These are phyloP conservation scores for Mongoloraphidia duomilia DNA, from an alignment of 2,888 invertebrate species.

Conservation along the genomic window DNA sequence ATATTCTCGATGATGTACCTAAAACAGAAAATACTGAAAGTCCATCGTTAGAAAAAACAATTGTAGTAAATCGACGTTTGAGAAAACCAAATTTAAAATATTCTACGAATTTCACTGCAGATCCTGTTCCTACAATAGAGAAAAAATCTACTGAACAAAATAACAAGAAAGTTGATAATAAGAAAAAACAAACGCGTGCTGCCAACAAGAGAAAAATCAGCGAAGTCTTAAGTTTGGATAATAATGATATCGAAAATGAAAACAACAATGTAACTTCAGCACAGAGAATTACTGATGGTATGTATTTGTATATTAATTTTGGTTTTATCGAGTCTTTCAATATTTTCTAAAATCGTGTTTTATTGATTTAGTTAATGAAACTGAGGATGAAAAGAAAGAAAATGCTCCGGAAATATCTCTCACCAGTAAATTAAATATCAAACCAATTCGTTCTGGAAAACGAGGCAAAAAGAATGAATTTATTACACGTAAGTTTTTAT, in stretches of 20 bases:
- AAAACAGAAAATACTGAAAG: background rate
- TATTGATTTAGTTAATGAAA: too few species aligned
- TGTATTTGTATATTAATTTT: too few species aligned
- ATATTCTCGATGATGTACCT: background rate
- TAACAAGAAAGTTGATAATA: background rate
- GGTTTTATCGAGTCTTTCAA: too few species aligned
- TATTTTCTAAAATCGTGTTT: too few species aligned
- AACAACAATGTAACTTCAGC: background rate
- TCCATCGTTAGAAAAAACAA: background rate
- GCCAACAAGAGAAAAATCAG: conserved; percentile 3
- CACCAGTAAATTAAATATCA: background rate
- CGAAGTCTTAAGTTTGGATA: background rate
- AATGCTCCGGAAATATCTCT: too few species aligned
- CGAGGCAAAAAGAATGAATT: background rate
- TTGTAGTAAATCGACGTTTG: conserved; percentile 2
- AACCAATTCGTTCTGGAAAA: background rate
- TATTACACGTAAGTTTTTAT: too few species aligned
- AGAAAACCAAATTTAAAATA: conserved; percentile 11
- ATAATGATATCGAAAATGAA: background rate
- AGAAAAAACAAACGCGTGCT: background rate
- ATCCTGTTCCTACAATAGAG: background rate
- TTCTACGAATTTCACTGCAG: background rate
- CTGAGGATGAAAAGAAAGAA: too few species aligned
- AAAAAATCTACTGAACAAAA: background rate
- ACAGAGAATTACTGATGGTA: too few species aligned